Base-by-base conservation (phyloP, 2,888 invertebrate species). In the Cosmia pyralina region DNA sequence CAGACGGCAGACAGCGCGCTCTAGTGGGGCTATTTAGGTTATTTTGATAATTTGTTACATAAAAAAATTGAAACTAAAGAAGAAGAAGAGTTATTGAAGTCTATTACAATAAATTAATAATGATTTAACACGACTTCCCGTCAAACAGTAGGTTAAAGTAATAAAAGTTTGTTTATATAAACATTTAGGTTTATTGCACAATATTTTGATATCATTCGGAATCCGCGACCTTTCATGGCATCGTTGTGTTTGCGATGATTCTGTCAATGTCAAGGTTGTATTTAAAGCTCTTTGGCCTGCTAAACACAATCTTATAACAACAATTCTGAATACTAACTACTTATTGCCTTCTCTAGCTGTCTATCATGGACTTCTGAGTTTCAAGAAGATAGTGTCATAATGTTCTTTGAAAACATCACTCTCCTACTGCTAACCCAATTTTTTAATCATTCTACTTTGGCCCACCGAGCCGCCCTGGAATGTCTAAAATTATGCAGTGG, bases 141-240 rank as follows among this genome's bases (percentile, higher is more conserved):
- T 41, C 48, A 59, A 58, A 34, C 17, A 17, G 52, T 64, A 48
- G 63, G 38, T 53, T 28, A 53, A 34, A 46, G n/a, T 41, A 22
- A 59, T 53, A 19, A 72, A 59, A 19, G 7, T 73, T 19, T n/a
- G 15, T n/a, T 50, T 72, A 52, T 71, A 34, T 19, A 22, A 17
- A 44, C 10, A 55, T n/a, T 15, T 53, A 44, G 2, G 52, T 10
- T 57, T 46, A 38, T 48, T 46, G 22, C 34, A 48, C 19, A 59
- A 52, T 46, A 52, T 44, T 41, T 52, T 58, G 19, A 44, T 52
- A 73, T 19, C 17, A 46, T 59, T 44, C 19, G 8, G 19, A 46
- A 59, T 59, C 58, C 2, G 44, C 3, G 19, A 59, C 22, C 46
- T 46, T 53, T 46, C 1, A 6, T 22, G 28, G 19, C 28, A 28